Percentiles rank a stretch among this genome's conserved stretches.
These are phyloP conservation scores for Tribolium castaneum DNA, from an alignment of 1,140 invertebrate genomes.

Conservation along the genomic window DNA sequence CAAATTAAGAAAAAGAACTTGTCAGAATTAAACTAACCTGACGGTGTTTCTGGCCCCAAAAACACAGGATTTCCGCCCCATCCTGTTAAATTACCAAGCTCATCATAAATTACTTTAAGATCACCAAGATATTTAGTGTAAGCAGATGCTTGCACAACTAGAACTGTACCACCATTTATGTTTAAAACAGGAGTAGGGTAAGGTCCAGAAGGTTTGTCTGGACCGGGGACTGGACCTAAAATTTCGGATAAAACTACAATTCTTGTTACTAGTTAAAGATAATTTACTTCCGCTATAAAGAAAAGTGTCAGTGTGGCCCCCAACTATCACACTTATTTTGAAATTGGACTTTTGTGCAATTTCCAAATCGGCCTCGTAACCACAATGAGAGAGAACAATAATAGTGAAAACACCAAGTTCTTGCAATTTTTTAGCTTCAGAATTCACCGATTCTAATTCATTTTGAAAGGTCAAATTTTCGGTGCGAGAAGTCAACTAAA, in stretches of 20 bases:
- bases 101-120: constrained; percentile 78
- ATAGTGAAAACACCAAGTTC: constrained; percentile 55
- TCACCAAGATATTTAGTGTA: constrained; percentile 83
- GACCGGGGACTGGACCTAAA: constrained; percentile 48
- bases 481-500: constrained; percentile 52
- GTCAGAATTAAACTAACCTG: constrained; percentile 63
- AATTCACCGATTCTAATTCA: constrained; percentile 62
- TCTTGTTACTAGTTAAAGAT: too few relatives aligned
- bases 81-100: constrained; percentile 72
- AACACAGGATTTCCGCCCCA: constrained; percentile 84
- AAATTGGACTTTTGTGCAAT: constrained; percentile 72
- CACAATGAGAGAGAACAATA: constrained; percentile 70
- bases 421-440: constrained; percentile 58
- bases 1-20: not conserved
- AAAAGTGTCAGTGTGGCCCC: constrained; percentile 81
- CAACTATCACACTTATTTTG: constrained; percentile 81
- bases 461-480: constrained; percentile 65
- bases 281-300: constrained; percentile 52
- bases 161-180: constrained; percentile 67
- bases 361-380: constrained; percentile 68
- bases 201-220: constrained; percentile 65
- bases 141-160: constrained; percentile 78
- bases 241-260: not conserved
- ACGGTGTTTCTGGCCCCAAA: constrained; percentile 70
- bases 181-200: constrained; percentile 65